phyloP scores from a whole-genome alignment of 2,888 invertebrate genomes.

The Clanis bilineata region DNA sequence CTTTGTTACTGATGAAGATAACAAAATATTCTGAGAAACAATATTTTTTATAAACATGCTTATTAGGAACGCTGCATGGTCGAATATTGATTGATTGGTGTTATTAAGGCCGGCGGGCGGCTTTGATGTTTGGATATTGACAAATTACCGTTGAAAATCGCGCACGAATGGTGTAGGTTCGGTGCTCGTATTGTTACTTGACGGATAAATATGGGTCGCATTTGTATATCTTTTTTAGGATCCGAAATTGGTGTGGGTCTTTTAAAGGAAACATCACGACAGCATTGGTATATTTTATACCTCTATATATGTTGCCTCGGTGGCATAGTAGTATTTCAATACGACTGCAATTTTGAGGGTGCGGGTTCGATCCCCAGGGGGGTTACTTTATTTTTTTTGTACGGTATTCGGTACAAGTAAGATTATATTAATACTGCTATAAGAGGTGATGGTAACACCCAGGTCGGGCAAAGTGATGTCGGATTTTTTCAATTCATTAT shows the following conservation, averaged over 20 bases:
- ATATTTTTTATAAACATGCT: neutral
- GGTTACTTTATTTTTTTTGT: too few species aligned
- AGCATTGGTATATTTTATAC: too few species aligned
- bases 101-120: neutral
- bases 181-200: conserved; percentile 46
- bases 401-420: too few species aligned
- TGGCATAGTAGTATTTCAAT: too few species aligned
- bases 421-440: too few species aligned
- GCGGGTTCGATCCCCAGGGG: too few species aligned
- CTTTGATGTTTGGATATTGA: conserved; percentile 40
- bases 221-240: neutral
- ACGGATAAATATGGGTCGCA: conserved; percentile 44
- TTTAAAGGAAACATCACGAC: neutral
- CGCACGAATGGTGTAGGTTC: conserved; percentile 46
- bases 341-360: too few species aligned
- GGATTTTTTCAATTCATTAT: too few species aligned
- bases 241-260: neutral
- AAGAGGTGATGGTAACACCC: too few species aligned
- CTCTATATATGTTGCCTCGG: too few species aligned
- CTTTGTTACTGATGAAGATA: too few species aligned
- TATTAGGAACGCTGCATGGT: neutral
- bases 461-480: too few species aligned
- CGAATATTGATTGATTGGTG: neutral
- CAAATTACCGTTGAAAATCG: conserved; percentile 67
- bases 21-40: neutral